Conservation (phyloP, 2,797 vertebrate species). For the Argyrosomus regius region DNA sequence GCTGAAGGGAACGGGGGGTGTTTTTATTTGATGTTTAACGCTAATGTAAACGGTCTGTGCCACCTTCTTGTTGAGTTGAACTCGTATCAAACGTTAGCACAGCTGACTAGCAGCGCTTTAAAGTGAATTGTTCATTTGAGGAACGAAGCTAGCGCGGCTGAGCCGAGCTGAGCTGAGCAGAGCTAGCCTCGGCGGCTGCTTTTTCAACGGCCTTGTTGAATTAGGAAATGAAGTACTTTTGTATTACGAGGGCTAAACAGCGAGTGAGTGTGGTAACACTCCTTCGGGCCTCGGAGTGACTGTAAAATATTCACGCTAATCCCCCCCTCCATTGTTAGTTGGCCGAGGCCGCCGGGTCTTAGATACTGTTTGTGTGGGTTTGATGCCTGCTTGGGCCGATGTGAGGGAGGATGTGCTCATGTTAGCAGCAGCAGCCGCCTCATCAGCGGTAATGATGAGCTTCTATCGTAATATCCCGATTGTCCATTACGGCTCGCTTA, state of each 20-base stretch:
- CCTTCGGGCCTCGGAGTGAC: slow-evolving; percentile 27
- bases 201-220: slow-evolving; percentile 73
- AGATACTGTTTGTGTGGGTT: background rate
- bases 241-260: slow-evolving; percentile 26
- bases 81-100: slow-evolving; percentile 15
- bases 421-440: slow-evolving; percentile 59
- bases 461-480: slow-evolving; percentile 59
- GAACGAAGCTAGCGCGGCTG: slow-evolving; percentile 55
- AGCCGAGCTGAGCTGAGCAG: slow-evolving; percentile 54
- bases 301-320: slow-evolving; percentile 34
- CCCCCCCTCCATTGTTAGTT: slow-evolving; percentile 27
- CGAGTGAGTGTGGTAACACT: slow-evolving; percentile 22
- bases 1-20: slow-evolving; percentile 1
- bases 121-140: slow-evolving; percentile 64
- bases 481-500: slow-evolving; percentile 64
- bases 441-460: slow-evolving; percentile 75
- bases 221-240: slow-evolving; percentile 65
- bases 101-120: slow-evolving; percentile 52
- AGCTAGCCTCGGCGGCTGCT: slow-evolving; percentile 30
- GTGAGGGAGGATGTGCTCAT: slow-evolving; percentile 42
- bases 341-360: slow-evolving; percentile 36
- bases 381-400: slow-evolving; percentile 25
- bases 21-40: slow-evolving; percentile 1
- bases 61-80: background rate
- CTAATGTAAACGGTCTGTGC: background rate